Percentiles rank a stretch among this genome's conserved stretches.
Evolutionary conservation across 2,797 vertebrate genomes (phyloP).

Genomic region (Diceros bicornis): DNA sequence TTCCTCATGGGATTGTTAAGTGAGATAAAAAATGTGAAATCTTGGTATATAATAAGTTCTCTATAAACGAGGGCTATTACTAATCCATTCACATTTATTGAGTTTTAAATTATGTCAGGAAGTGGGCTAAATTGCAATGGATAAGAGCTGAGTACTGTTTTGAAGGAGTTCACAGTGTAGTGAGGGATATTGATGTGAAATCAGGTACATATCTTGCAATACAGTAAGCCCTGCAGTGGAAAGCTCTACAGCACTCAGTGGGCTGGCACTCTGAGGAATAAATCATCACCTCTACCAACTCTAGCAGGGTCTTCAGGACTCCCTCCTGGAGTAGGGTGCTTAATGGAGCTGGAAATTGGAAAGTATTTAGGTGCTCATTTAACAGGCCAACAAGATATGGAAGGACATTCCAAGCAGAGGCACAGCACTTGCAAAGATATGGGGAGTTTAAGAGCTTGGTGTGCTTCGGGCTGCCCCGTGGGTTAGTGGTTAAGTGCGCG

Average conservation of each 20-base stretch:
- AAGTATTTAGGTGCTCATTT: neutral
- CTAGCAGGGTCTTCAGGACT: neutral
- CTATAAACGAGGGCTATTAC: neutral
- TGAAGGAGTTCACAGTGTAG: neutral
- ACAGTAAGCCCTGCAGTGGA: too few relatives aligned
- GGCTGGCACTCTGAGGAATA: neutral
- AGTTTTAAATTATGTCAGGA: conserved; percentile 24
- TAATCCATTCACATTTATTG: neutral
- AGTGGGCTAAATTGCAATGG: neutral
- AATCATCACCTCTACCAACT: neutral
- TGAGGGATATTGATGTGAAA: neutral
- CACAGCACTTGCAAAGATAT: neutral
- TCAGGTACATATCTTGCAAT: neutral
- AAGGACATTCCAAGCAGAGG: neutral
- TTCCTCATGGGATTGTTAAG: conserved; percentile 8
- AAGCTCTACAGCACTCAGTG: neutral
- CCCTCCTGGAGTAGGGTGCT: neutral
- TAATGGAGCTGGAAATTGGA: neutral
- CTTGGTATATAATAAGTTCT: neutral
- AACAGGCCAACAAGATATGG: neutral
- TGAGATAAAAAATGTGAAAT: conserved; percentile 2
- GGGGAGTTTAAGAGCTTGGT: neutral
- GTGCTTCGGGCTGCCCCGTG: neutral
- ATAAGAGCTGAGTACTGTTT: neutral
- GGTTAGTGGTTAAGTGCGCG: too few relatives aligned